Evolutionary conservation across 2,113 vertebrate genomes (phyloP).

Genomic region (Rutilus rutilus): DNA sequence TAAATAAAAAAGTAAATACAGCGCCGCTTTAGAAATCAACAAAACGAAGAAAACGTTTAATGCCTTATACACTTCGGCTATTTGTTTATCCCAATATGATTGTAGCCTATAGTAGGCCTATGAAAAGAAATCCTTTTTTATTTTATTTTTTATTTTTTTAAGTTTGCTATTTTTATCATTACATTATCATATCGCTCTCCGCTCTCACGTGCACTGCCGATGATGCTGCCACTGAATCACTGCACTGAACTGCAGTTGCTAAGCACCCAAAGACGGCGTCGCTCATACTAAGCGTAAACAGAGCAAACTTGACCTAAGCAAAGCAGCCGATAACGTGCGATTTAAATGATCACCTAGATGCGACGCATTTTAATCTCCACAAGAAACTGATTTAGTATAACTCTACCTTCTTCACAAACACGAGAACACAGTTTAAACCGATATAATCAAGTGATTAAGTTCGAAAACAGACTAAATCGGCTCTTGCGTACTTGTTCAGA

Average conservation of each 20-base stretch:
- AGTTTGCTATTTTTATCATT: neutral
- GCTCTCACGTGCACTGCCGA: slow-evolving; percentile 28
- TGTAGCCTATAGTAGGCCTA: neutral
- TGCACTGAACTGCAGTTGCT: slow-evolving; percentile 28
- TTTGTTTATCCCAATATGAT: neutral
- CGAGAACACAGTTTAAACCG: neutral
- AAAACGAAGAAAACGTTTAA: no score
- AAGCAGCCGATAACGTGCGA: slow-evolving; percentile 36
- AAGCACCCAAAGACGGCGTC: slow-evolving; percentile 52
- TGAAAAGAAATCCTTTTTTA: neutral
- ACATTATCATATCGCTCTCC: neutral
- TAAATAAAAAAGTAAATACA: neutral
- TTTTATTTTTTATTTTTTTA: no score
- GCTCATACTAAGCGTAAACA: slow-evolving; percentile 27
- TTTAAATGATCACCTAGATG: neutral
- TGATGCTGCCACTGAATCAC: neutral
- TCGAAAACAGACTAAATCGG: neutral
- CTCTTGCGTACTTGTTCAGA: neutral
- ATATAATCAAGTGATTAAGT: neutral
- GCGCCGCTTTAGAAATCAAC: neutral
- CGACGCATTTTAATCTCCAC: neutral
- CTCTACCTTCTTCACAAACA: neutral
- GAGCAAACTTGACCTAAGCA: slow-evolving; percentile 39
- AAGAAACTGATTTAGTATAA: neutral
- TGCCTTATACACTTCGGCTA: neutral